Evolutionary conservation across 1,140 invertebrate species (phyloP).

Genomic region (Drosophila sucinea): DNA sequence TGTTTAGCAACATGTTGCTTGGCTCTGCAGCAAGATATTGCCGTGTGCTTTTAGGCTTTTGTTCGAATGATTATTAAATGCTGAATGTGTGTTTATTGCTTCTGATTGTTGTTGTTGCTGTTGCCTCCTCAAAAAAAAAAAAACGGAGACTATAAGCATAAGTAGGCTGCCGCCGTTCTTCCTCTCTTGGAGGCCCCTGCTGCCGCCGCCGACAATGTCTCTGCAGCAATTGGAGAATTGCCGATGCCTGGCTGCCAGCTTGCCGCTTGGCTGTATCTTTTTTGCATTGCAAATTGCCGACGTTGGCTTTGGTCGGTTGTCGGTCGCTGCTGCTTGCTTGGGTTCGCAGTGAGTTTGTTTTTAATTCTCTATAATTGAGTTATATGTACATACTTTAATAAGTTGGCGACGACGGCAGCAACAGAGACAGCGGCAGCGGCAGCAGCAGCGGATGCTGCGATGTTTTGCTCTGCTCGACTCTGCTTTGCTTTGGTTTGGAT

Average conservation of each 20-base stretch:
- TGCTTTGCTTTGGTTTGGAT: background rate
- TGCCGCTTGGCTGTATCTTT: conserved; percentile 39
- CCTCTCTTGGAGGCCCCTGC: background rate
- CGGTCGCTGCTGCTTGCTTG: conserved; percentile 16
- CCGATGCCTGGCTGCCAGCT: background rate
- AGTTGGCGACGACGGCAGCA: conserved; percentile 67
- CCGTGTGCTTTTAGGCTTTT: conserved; percentile 34
- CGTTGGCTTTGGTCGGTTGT: conserved; percentile 35
- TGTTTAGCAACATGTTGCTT: conserved; percentile 40
- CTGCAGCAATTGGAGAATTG: conserved; percentile 5
- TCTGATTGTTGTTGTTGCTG: conserved; percentile 60
- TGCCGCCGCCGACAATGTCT: background rate
- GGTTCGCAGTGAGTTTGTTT: conserved; percentile 69
- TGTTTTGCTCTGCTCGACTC: conserved; percentile 13
- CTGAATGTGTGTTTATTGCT: conserved; percentile 79
- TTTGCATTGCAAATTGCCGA: conserved; percentile 72
- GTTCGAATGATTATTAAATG: conserved; percentile 69
- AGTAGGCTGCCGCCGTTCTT: background rate
- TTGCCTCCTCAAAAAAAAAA: conserved; percentile 25
- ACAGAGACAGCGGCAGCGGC: no score
- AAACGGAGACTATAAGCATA: background rate
- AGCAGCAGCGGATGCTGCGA: conserved; percentile 59
- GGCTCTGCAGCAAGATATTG: conserved; percentile 47
- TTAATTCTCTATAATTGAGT: conserved; percentile 80
- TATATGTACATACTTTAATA: conserved; percentile 80